Conservation (phyloP, 2,113 vertebrate genomes). For the Calypte anna region DNA sequence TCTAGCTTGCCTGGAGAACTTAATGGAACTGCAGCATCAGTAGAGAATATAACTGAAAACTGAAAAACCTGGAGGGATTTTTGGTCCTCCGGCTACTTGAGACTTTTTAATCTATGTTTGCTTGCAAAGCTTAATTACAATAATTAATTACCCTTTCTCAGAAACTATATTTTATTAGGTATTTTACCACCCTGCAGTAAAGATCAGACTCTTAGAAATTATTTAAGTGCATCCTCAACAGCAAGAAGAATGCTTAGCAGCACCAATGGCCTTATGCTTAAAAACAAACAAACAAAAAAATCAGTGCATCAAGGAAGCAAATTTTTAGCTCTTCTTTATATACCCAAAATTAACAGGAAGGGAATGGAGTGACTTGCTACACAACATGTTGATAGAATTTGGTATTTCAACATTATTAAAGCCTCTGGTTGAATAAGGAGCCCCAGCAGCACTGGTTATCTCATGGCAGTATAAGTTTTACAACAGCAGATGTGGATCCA, state of each 20-base stretch:
- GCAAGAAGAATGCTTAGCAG: neutral
- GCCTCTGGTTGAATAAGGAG: neutral
- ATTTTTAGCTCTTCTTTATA: neutral
- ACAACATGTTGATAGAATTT: neutral
- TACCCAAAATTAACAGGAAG: neutral
- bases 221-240: neutral
- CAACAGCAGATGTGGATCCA: neutral
- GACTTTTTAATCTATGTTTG: neutral
- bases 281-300: neutral
- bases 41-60: neutral
- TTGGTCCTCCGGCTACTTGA: neutral
- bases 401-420: neutral
- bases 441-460: neutral
- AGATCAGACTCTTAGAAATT: neutral
- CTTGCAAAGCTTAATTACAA: neutral
- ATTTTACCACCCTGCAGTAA: neutral
- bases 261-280: neutral
- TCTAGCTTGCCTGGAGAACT: neutral
- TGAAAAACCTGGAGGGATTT: neutral
- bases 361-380: neutral
- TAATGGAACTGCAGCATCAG: neutral
- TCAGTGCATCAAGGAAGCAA: fast-evolving
- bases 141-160: neutral
- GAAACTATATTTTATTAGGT: neutral
- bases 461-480: neutral